A percentile compares a stretch with the other conserved stretches of the same genome.
phyloP scores from a whole-genome alignment of 2,113 vertebrate species.

The Catharus fuscescens region DNA sequence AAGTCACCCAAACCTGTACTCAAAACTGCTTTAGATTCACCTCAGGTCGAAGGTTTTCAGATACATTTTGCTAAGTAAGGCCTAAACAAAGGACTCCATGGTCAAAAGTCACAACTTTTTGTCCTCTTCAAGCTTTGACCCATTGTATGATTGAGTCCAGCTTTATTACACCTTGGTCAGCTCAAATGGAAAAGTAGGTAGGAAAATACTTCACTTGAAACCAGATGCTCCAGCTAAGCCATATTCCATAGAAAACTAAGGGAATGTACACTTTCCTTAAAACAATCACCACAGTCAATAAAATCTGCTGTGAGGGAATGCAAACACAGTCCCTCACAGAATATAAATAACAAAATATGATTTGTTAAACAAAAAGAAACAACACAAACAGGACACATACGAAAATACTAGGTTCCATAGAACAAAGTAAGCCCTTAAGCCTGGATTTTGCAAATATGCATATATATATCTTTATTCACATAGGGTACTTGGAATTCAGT shows the following conservation, averaged over 20 bases:
- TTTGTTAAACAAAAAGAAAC: not conserved
- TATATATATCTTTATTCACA: not conserved
- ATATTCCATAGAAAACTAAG: constrained; percentile 28
- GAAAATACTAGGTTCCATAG: not conserved
- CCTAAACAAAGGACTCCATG: not conserved
- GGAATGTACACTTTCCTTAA: not conserved
- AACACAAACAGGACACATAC: not conserved
- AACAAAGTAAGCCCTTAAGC: not conserved
- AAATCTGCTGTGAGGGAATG: not conserved
- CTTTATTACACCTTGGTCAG: not conserved
- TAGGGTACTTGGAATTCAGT: not conserved
- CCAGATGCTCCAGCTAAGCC: constrained; percentile 22
- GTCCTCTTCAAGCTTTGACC: not conserved
- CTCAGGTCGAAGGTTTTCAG: not conserved
- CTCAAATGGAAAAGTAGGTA: constrained; percentile 42
- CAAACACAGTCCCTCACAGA: not conserved
- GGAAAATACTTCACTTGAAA: constrained; percentile 43
- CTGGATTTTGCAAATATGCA: not conserved
- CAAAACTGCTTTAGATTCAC: not conserved
- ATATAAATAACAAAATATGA: constrained; percentile 36
- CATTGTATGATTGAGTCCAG: not conserved
- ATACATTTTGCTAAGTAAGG: not conserved
- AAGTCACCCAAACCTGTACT: not conserved
- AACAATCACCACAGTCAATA: constrained; percentile 13
- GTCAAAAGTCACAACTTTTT: not conserved